Base-by-base conservation (phyloP, 2,797 vertebrate species). In the Periparus ater region DNA sequence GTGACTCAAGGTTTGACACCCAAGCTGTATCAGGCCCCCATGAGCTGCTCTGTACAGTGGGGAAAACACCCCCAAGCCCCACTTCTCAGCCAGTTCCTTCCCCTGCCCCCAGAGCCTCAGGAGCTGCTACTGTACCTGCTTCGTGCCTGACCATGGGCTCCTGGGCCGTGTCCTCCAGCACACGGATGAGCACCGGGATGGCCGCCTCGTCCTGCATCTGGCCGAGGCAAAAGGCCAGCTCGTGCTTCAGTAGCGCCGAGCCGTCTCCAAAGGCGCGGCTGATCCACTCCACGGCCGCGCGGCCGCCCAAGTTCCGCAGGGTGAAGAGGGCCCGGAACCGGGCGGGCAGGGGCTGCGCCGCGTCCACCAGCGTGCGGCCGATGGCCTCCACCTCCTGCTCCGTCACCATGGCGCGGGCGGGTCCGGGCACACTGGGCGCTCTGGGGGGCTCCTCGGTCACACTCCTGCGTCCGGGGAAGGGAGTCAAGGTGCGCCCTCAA, bases 121-220 rank as follows among this genome's bases (percentile, higher is more conserved):
- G 17, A 58, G 38, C 60, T 27, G 78, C 36, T 3, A 9, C 82
- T 95, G 0, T 91, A 99, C 99, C 99, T 29, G 99, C 99, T 97
- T 99, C 99, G 0, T 99, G 99, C 32, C 99, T 96, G 90, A 99
- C 99, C 99, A 99, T 99, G 13, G 99, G 98, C 72, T 99, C 99
- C 97, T 99, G 99, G 21, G 18, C 11, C 2, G 93, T 51, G 85
- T 99, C 99, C 73, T 95, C 96, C 60, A 99, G 98, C 23, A 99
- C 98, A 0, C 30, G 83, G 17, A 86, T 91, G 47, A 99, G 97
- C 29, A 97, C 57, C 0, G 99, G 98, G 78, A 99, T 98, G 67
- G 99, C 99, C 0, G 86, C 92, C 8, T 89, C 61, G 7, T 99
- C 99, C 94, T 98, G 98, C 99, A 99, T 99, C 97, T 99, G 99